Conservation (phyloP, 2,797 vertebrate genomes). For the Pelodytes ibericus region DNA sequence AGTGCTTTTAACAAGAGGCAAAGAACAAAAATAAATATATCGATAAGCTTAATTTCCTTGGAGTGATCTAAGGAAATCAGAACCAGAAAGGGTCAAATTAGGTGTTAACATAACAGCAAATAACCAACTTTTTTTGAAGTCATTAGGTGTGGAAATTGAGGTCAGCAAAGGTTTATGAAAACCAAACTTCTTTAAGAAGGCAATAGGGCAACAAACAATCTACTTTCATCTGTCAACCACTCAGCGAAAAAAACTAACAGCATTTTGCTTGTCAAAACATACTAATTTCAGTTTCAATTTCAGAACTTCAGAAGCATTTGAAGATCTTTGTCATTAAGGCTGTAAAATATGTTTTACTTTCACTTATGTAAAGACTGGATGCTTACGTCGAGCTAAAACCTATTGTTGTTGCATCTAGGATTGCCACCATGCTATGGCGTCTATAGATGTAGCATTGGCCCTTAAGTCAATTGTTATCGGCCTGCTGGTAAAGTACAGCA, state of each 20-base stretch:
- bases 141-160: slow-evolving; percentile 33
- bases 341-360: background rate
- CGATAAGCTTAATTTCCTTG: slow-evolving; percentile 6
- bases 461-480: no score
- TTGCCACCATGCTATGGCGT: no score
- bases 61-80: slow-evolving; percentile 20
- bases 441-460: no score
- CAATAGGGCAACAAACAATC: slow-evolving; percentile 20
- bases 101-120: slow-evolving; percentile 43
- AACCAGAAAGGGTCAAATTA: slow-evolving; percentile 34
- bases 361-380: no score
- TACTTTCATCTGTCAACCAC: background rate
- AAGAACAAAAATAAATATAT: slow-evolving; percentile 1
- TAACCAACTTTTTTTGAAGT: slow-evolving; percentile 25
- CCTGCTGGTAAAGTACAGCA: no score
- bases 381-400: no score
- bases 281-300: background rate
- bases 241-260: background rate
- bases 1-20: background rate
- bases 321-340: background rate
- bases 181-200: slow-evolving; percentile 21
- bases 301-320: background rate
- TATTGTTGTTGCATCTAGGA: no score
- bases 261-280: background rate
- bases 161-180: slow-evolving; percentile 47